phyloP scores from a whole-genome alignment of 2,113 vertebrate genomes.

The Hepsetus odoe region DNA sequence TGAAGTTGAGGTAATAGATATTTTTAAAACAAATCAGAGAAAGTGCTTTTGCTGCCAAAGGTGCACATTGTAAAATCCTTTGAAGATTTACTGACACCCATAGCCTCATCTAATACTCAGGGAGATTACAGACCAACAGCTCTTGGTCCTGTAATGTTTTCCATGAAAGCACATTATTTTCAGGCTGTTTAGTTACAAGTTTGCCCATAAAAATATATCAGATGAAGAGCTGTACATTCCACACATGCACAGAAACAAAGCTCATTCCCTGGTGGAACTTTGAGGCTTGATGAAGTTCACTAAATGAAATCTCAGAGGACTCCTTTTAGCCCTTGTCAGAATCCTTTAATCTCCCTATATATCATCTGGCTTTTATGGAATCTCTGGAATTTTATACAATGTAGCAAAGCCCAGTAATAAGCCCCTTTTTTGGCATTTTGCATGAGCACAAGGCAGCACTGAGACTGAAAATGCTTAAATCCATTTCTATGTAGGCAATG shows the following conservation, averaged over 20 bases:
- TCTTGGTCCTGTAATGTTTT: constrained; percentile 27
- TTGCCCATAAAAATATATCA: constrained; percentile 19
- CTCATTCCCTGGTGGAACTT: neutral
- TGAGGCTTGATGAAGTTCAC: constrained; percentile 7
- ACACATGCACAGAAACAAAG: constrained; percentile 6
- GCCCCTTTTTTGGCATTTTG: neutral
- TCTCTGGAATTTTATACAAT: constrained; percentile 30
- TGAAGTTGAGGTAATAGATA: constrained; percentile 20
- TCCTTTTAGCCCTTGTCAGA: neutral
- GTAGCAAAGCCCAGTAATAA: neutral
- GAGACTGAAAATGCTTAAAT: neutral
- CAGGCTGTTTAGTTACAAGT: constrained; percentile 16
- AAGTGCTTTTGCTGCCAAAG: neutral
- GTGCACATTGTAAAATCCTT: constrained; percentile 8
- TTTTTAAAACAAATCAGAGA: constrained; percentile 18
- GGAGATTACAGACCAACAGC: neutral
- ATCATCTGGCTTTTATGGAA: constrained; percentile 11
- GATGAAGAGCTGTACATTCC: constrained; percentile 29
- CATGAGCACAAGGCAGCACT: neutral
- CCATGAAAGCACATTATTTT: constrained; percentile 32
- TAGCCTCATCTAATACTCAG: neutral
- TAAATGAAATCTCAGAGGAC: constrained; percentile 14
- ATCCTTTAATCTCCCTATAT: constrained; percentile 2
- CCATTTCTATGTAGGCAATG: neutral
- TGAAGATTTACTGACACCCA: constrained; percentile 17